Evolutionary conservation across 1,140 invertebrate genomes (phyloP).

Genomic region (Parasteatoda tepidariorum): DNA sequence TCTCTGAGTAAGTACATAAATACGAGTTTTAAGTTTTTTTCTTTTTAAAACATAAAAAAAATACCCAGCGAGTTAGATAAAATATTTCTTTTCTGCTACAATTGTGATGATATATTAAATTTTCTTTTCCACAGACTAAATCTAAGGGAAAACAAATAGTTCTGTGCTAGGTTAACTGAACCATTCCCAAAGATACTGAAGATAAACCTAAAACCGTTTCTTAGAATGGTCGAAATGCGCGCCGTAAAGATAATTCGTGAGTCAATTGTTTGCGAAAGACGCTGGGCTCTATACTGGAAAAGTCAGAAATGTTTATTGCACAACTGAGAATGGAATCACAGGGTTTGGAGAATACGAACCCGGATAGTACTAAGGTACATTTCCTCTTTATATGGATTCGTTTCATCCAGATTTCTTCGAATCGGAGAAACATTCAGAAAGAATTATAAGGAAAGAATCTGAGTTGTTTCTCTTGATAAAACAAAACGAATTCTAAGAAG

Average conservation of each 20-base stretch:
- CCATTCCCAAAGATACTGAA: slow-evolving; percentile 11
- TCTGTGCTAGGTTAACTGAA: slow-evolving; percentile 22
- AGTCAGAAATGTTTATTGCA: slow-evolving; percentile 45
- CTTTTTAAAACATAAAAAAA: too few relatives aligned
- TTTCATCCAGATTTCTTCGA: background rate
- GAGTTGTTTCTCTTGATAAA: background rate
- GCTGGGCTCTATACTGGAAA: slow-evolving; percentile 18
- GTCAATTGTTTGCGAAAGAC: slow-evolving; percentile 48
- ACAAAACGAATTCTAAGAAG: background rate
- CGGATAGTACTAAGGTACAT: background rate
- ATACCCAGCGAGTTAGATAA: too few relatives aligned
- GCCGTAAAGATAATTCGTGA: slow-evolving; percentile 51
- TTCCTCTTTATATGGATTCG: background rate
- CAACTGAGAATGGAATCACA: slow-evolving; percentile 4
- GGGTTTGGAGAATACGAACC: background rate
- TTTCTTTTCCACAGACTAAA: background rate
- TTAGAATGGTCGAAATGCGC: slow-evolving; percentile 34
- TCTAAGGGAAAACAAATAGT: background rate
- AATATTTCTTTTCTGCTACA: too few relatives aligned
- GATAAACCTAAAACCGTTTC: slow-evolving; percentile 23
- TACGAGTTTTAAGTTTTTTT: too few relatives aligned
- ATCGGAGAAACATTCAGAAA: background rate
- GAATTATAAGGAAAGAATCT: background rate
- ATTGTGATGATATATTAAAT: background rate
- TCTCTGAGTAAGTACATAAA: too few relatives aligned